A percentile compares a stretch with the other conserved stretches of the same genome.
phyloP scores from a whole-genome alignment of 2,113 vertebrate genomes.

The Dasyornis broadbenti region DNA sequence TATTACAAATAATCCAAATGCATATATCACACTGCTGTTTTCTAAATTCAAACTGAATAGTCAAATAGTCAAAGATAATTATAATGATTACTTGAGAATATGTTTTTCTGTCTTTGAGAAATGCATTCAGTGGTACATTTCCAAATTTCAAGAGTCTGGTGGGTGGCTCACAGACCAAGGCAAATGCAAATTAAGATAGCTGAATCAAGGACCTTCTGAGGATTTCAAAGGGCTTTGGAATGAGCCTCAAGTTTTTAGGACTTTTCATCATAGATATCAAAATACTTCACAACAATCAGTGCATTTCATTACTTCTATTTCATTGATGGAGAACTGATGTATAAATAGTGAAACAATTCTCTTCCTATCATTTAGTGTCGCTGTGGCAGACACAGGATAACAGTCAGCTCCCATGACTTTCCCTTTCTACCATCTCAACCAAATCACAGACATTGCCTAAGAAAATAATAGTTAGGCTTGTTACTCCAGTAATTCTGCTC shows the following conservation, averaged over 20 bases:
- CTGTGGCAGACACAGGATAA: background rate
- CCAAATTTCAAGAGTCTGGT: background rate
- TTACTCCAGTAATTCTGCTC: background rate
- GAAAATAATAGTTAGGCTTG: background rate
- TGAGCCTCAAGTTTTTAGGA: slow-evolving; percentile 22
- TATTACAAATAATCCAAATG: slow-evolving; percentile 61
- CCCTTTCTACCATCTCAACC: background rate
- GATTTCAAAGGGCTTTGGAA: slow-evolving; percentile 53
- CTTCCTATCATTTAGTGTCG: background rate
- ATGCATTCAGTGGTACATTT: background rate
- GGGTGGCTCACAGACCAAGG: slow-evolving; percentile 29
- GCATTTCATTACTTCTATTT: slow-evolving; percentile 7
- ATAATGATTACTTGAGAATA: background rate
- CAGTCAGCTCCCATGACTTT: background rate
- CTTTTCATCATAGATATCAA: slow-evolving; percentile 55
- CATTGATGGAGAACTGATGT: slow-evolving; percentile 15
- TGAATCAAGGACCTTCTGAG: slow-evolving; percentile 39
- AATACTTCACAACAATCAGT: slow-evolving; percentile 44
- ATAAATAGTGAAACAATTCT: background rate
- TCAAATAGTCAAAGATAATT: slow-evolving; percentile 22
- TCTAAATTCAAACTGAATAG: slow-evolving; percentile 46
- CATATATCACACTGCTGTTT: slow-evolving; percentile 23
- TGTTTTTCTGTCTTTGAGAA: background rate
- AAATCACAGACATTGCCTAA: background rate
- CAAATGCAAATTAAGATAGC: slow-evolving; percentile 30